Evolutionary conservation across 2,888 invertebrate genomes (phyloP).

Genomic region (Toxonevra muliebris): DNA sequence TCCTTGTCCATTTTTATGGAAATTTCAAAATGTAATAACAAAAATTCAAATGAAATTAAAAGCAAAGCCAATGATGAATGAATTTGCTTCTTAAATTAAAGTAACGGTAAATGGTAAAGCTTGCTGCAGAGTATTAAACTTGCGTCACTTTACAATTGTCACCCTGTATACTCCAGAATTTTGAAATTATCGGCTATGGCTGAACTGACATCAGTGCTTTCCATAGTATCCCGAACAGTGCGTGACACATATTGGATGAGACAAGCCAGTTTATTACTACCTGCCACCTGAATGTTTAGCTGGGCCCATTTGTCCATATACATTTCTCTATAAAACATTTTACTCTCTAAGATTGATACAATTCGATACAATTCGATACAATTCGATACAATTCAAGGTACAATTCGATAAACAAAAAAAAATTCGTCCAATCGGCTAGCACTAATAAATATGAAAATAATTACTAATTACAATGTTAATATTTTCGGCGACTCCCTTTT

Average conservation of each 20-base stretch:
- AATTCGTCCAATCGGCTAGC: background rate
- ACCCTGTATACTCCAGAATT: conserved; percentile 83
- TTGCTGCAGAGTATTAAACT: no score
- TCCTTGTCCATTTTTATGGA: no score
- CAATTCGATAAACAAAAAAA: conserved; percentile 42
- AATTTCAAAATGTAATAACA: no score
- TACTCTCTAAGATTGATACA: background rate
- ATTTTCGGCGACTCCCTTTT: no score
- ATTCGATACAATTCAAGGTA: conserved; percentile 52
- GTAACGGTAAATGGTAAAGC: no score
- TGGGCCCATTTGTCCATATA: conserved; percentile 60
- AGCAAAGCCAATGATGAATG: no score
- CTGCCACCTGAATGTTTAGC: conserved; percentile 60
- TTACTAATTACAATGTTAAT: no score
- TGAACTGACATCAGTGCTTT: conserved; percentile 69
- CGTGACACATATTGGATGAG: conserved; percentile 84
- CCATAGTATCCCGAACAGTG: conserved; percentile 80
- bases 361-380: no score
- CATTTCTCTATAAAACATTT: conserved; percentile 22
- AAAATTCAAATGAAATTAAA: no score
- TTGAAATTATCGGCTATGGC: conserved; percentile 79
- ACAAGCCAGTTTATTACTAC: conserved; percentile 66
- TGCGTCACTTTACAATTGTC: no score
- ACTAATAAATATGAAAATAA: no score
- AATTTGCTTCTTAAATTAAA: no score